These are phyloP conservation scores for Phyllotreta cruciferae DNA, from an alignment of 2,888 invertebrate genomes.

Conservation along the genomic window DNA sequence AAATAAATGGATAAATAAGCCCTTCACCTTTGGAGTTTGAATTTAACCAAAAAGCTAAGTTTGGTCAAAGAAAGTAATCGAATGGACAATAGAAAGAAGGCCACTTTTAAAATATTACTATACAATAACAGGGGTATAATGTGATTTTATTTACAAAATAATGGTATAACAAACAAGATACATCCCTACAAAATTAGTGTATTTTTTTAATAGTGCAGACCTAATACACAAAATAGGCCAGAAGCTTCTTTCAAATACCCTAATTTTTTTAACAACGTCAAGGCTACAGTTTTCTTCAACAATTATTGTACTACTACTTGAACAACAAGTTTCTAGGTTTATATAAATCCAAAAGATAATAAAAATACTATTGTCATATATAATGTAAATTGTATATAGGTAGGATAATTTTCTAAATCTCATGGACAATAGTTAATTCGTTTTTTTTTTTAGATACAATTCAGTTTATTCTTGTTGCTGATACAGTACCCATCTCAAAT, in stretches of 20 bases:
- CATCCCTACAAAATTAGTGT: constrained; percentile 47
- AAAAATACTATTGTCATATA: constrained; percentile 61
- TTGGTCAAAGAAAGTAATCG: constrained; percentile 19
- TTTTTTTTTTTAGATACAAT: constrained; percentile 9
- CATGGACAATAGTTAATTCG: constrained; percentile 45
- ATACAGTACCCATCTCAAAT: constrained; percentile 18
- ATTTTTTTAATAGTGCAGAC: constrained; percentile 46
- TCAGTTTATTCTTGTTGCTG: constrained; percentile 9
- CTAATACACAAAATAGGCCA: constrained; percentile 45
- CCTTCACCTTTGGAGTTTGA: constrained; percentile 39
- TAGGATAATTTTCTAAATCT: constrained; percentile 45
- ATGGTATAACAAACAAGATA: constrained; percentile 45
- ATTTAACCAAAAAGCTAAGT: constrained; percentile 23
- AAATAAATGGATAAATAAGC: constrained; percentile 28
- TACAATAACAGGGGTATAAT: constrained; percentile 46
- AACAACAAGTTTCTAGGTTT: constrained; percentile 54
- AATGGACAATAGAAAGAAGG: constrained; percentile 42
- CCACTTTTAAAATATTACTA: constrained; percentile 48
- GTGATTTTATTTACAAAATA: constrained; percentile 47
- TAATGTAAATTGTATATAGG: constrained; percentile 49
- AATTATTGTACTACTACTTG: constrained; percentile 57
- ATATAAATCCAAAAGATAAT: constrained; percentile 55
- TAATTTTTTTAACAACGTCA: constrained; percentile 47
- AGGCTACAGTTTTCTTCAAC: constrained; percentile 49
- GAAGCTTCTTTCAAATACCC: constrained; percentile 43